Percentiles rank a stretch among this genome's conserved stretches.
These are phyloP conservation scores for Helicoverpa armigera DNA, from an alignment of 1,140 invertebrate species.

Conservation along the genomic window DNA sequence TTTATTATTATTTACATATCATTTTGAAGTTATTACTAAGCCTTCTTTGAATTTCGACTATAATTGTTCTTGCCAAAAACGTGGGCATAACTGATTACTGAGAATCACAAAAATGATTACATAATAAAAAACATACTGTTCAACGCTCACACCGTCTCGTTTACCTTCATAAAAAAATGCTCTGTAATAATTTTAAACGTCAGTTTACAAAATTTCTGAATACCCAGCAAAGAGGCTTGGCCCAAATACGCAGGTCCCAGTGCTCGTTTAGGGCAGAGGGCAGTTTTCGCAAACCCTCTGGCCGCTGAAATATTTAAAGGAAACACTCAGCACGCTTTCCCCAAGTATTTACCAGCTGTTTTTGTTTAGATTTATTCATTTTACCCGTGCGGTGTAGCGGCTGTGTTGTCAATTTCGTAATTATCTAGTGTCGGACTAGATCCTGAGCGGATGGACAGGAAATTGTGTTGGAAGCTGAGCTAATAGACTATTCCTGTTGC, in stretches of 20 bases:
- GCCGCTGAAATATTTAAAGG: constrained; percentile 62
- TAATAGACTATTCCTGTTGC: constrained; percentile 28
- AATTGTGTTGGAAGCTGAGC: constrained; percentile 21
- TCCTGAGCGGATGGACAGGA: constrained; percentile 3
- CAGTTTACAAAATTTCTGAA: constrained; percentile 32
- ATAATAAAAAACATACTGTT: not conserved
- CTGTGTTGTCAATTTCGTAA: constrained; percentile 17
- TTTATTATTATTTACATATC: too few species aligned
- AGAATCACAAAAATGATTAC: not conserved
- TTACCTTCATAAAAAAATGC: constrained; percentile 13
- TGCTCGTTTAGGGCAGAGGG: constrained; percentile 52
- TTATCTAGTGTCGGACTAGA: constrained; percentile 9
- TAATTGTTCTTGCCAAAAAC: too few species aligned
- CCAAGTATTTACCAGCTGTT: constrained; percentile 45
- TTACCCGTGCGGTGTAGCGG: not conserved
- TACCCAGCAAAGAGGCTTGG: constrained; percentile 31
- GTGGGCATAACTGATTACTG: too few species aligned
- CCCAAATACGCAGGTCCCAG: constrained; percentile 43
- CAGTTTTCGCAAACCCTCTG: constrained; percentile 56
- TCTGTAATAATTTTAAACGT: constrained; percentile 7
- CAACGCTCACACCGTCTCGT: not conserved
- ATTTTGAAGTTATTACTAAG: too few species aligned
- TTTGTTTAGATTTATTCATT: constrained; percentile 56
- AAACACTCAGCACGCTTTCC: constrained; percentile 52
- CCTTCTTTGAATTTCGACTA: too few species aligned